phyloP scores from a whole-genome alignment of 92 coral and sea anemone species.

The Blastomussa wellsi region DNA sequence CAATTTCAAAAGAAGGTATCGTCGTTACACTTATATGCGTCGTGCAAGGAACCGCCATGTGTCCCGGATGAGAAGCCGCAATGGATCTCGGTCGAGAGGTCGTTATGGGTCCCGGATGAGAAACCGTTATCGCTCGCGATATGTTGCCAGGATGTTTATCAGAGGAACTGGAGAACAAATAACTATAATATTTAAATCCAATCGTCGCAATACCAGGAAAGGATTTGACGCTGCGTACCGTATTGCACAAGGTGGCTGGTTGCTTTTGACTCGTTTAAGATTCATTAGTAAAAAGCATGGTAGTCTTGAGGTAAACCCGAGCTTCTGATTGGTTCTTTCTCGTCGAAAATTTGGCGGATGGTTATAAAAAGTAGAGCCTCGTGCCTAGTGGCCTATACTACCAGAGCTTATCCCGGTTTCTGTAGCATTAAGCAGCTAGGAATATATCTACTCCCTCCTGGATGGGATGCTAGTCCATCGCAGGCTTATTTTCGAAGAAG shows the following conservation, averaged over 20 bases:
- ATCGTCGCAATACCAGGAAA: slow-evolving; percentile 44
- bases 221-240: slow-evolving; percentile 55
- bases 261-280: background rate
- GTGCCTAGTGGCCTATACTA: too few species aligned
- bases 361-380: too few species aligned
- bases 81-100: background rate
- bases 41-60: slow-evolving; percentile 25
- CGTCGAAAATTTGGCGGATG: too few species aligned
- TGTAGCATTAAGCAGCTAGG: too few species aligned
- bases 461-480: too few species aligned
- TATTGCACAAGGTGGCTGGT: slow-evolving; percentile 3
- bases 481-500: too few species aligned
- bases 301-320: too few species aligned
- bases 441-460: too few species aligned
- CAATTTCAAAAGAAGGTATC: background rate
- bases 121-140: slow-evolving; percentile 14
- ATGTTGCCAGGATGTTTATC: slow-evolving; percentile 9
- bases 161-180: slow-evolving; percentile 39
- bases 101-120: background rate
- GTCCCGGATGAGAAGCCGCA: slow-evolving; percentile 23
- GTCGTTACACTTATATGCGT: slow-evolving; percentile 2
- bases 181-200: slow-evolving; percentile 51
- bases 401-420: too few species aligned
- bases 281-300: background rate
- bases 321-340: too few species aligned